A percentile compares a stretch with the other conserved stretches of the same genome.
phyloP scores from a whole-genome alignment of 1,140 invertebrate genomes.

The Phymastichus coffea region DNA sequence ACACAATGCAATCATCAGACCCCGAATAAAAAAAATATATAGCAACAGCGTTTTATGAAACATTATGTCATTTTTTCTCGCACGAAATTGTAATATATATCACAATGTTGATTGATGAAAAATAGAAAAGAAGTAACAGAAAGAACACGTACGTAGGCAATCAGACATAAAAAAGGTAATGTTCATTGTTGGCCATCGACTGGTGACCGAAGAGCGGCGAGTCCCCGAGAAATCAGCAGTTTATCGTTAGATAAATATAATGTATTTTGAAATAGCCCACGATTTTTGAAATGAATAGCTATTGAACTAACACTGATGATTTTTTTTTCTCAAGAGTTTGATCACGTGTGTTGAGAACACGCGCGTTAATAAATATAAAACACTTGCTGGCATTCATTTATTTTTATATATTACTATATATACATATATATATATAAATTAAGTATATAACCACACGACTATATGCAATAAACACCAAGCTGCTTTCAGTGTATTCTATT shows the following conservation, averaged over 20 bases:
- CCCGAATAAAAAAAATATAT: not conserved
- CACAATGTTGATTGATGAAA: not conserved
- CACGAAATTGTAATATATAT: not conserved
- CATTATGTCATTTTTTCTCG: constrained; percentile 1
- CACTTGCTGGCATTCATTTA: constrained; percentile 11
- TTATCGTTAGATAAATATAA: not conserved
- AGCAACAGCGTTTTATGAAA: constrained; percentile 8
- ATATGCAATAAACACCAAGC: constrained; percentile 53
- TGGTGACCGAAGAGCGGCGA: constrained; percentile 17
- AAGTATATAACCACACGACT: constrained; percentile 38
- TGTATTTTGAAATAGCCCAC: too few relatives aligned
- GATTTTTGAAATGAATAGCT: not conserved
- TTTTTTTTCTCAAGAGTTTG: not conserved
- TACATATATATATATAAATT: constrained; percentile 13
- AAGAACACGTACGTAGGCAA: not conserved
- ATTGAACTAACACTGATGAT: not conserved
- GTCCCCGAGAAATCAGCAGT: not conserved
- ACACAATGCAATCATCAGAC: constrained; percentile 21
- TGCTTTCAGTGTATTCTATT: constrained; percentile 57
- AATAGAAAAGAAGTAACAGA: not conserved
- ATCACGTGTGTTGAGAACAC: not conserved
- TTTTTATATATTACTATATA: constrained; percentile 16
- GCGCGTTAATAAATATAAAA: not conserved
- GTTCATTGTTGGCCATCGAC: constrained; percentile 23
- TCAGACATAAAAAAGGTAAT: constrained; percentile 6